phyloP scores from a whole-genome alignment of 2,113 vertebrate genomes.

The Phrynosoma blainvillii region DNA sequence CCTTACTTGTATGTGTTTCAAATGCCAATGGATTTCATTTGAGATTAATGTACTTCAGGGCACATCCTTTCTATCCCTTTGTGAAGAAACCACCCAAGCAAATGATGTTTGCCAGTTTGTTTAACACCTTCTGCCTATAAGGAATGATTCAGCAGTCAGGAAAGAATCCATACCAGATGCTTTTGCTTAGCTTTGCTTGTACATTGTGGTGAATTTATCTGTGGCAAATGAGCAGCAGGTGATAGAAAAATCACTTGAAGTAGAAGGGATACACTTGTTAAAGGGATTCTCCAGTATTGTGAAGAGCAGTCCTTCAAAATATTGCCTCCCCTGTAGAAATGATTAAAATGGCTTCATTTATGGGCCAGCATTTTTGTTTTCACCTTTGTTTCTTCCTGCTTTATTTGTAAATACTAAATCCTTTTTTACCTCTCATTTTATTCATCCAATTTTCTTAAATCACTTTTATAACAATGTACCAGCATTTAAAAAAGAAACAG shows the following conservation, averaged over 20 bases:
- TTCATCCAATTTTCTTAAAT: neutral
- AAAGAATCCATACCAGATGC: neutral
- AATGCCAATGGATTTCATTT: neutral
- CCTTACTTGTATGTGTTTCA: neutral
- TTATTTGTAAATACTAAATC: neutral
- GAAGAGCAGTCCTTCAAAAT: neutral
- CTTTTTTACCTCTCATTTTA: neutral
- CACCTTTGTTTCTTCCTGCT: neutral
- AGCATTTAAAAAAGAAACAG: neutral
- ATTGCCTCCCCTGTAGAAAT: neutral
- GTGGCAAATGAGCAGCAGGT: constrained; percentile 12
- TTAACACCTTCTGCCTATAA: neutral
- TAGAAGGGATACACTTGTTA: neutral
- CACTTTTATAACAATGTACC: constrained; percentile 5
- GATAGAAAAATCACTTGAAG: constrained; percentile 15
- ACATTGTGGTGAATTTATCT: neutral
- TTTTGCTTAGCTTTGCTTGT: constrained; percentile 4
- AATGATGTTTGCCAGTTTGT: constrained; percentile 2
- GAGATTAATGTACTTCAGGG: neutral
- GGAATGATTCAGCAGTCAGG: neutral
- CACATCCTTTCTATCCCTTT: neutral
- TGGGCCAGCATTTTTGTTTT: neutral
- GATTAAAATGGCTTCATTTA: constrained; percentile 13
- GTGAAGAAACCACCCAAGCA: neutral
- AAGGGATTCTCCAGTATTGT: neutral